A percentile compares a stretch with the other conserved stretches of the same genome.
Conservation (phyloP, 1,140 invertebrate species). For the Panagrolaimus sp. region DNA sequence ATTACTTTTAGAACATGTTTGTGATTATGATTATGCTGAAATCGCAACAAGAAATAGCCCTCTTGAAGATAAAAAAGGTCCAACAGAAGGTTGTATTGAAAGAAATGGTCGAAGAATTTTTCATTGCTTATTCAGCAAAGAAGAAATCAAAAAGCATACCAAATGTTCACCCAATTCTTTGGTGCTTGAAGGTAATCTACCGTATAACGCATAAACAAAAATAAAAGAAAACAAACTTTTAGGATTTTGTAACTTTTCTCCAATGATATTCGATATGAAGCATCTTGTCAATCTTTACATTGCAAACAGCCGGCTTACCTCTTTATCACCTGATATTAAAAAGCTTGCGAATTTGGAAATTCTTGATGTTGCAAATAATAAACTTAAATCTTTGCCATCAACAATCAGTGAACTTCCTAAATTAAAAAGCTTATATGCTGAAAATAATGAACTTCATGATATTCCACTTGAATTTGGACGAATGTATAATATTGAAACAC, state of each 20-base stretch:
- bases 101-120: too few relatives aligned
- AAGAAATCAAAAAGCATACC: too few relatives aligned
- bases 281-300: constrained; percentile 54
- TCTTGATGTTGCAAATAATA: constrained; percentile 87
- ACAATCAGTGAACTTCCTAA: constrained; percentile 62
- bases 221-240: too few relatives aligned
- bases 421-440: constrained; percentile 62
- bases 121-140: too few relatives aligned
- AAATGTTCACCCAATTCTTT: too few relatives aligned
- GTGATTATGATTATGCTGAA: too few relatives aligned
- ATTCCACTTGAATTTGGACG: constrained; percentile 58
- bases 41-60: too few relatives aligned
- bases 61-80: too few relatives aligned
- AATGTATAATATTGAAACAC: constrained; percentile 21
- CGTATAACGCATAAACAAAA: too few relatives aligned
- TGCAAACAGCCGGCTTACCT: constrained; percentile 35
- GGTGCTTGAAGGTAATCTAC: too few relatives aligned
- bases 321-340: constrained; percentile 46
- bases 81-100: too few relatives aligned
- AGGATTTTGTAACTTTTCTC: constrained; percentile 34
- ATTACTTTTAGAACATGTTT: too few relatives aligned
- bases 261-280: constrained; percentile 38
- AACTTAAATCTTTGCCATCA: constrained; percentile 81
- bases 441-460: not conserved
- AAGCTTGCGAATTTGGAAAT: constrained; percentile 67